Percentiles rank a stretch among this genome's conserved stretches.
Conservation (phyloP, 2,113 vertebrate species). For the Salvelinus namaycush region DNA sequence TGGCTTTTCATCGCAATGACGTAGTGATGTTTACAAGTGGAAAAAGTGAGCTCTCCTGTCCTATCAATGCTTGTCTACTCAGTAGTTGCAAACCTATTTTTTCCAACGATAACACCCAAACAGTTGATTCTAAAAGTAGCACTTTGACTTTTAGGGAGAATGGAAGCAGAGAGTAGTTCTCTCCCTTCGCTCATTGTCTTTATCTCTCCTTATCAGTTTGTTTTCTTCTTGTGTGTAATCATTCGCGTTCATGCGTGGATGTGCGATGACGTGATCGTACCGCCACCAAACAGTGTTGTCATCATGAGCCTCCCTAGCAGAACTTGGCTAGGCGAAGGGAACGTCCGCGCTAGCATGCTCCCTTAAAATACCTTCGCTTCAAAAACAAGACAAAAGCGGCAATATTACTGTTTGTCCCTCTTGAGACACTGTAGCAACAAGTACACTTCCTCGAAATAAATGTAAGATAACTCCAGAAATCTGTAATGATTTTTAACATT, state of each 20-base stretch:
- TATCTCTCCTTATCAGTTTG: background rate
- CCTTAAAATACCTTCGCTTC: no score
- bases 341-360: no score
- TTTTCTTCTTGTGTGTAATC: background rate
- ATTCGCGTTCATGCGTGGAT: background rate
- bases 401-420: no score
- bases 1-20: constrained; percentile 19
- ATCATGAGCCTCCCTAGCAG: background rate
- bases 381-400: no score
- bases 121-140: constrained; percentile 54
- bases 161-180: constrained; percentile 6
- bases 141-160: constrained; percentile 1
- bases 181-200: background rate
- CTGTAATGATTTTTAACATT: no score
- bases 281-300: background rate
- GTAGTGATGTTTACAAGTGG: constrained; percentile 39
- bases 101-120: constrained; percentile 68
- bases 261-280: background rate
- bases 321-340: no score
- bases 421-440: no score
- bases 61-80: constrained; percentile 55
- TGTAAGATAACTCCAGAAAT: no score
- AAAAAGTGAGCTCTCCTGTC: constrained; percentile 33
- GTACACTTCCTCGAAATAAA: no score
- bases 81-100: constrained; percentile 72